Evolutionary conservation across 2,888 invertebrate species (phyloP), one percentile per base, ranked within the genome.

Genomic region (Sarcophaga caerulescens): DNA sequence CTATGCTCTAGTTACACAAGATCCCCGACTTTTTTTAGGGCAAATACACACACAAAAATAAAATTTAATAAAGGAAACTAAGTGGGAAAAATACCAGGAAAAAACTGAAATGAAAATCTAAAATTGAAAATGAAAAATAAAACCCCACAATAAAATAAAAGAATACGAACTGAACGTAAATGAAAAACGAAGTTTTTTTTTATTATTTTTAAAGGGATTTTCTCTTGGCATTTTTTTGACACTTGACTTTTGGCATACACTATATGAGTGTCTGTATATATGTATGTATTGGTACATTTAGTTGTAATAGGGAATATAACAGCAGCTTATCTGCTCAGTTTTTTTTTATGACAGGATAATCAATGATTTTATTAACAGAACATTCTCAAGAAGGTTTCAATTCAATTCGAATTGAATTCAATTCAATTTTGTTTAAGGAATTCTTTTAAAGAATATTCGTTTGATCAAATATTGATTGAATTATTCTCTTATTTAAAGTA

Each of bases 191-290:
- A 25, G 3, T 25, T 35, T 35, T 35, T 35, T 35, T 35, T 35
- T 35, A 35, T 35, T 35, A 35, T 35, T 35, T 35, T 35, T 35
- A 79, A 79, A 17, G 66, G 65, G 65, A 59, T 73, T 73, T 73
- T 66, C 73, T 63, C n/a, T 14, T 25, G 47, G 73, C 57, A 80
- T 59, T 66, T 10, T 47, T 52, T 59, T 73, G 80, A 80, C 80
- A 80, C 73, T 80, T 80, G 73, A 80, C 71, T 66, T 80, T 66
- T n/a, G 45, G 10, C 35, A 35, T 35, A 35, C 35, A 35, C 8
- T 35, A 35, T 35, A 35, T 1, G 6, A 6, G 35, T 0, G 35
- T 35, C 0, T 44, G 25, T 6, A 6, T 17, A 59, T 63, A 35
- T 65, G 10, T 0, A 21, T 14, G 45, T 1, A 69, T 3, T 8